Evolutionary conservation across 2,113 vertebrate genomes (phyloP).

Genomic region (Macrotis lagotis): DNA sequence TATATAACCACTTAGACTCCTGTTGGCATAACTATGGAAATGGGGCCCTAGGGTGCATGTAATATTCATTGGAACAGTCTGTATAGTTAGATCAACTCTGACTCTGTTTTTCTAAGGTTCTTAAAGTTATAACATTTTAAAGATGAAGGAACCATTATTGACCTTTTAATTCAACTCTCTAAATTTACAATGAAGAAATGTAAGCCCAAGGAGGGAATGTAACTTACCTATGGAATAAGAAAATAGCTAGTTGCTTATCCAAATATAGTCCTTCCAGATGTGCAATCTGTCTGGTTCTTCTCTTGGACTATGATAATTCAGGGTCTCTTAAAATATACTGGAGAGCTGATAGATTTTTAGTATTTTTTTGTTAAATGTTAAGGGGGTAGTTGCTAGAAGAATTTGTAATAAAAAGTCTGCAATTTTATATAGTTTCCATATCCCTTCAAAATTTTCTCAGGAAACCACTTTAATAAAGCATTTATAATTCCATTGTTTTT

Average conservation of each 20-base stretch:
- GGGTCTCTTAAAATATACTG: background rate
- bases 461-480: background rate
- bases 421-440: background rate
- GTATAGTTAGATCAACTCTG: background rate
- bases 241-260: background rate
- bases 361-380: background rate
- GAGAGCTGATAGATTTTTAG: background rate
- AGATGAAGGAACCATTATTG: background rate
- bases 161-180: background rate
- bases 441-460: constrained; percentile 39
- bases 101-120: background rate
- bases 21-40: background rate
- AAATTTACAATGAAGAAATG: constrained; percentile 9
- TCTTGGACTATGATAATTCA: background rate
- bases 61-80: background rate
- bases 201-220: background rate
- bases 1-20: background rate
- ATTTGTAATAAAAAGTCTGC: constrained; percentile 7
- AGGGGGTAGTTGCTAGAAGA: background rate
- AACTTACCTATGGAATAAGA: background rate
- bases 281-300: background rate
- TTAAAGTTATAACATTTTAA: background rate
- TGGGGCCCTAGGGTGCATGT: background rate
- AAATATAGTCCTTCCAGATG: background rate
- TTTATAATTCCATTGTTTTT: background rate